These are phyloP conservation scores for Chaetorhynchus papuensis DNA, from an alignment of 2,113 vertebrate genomes.

Conservation along the genomic window DNA sequence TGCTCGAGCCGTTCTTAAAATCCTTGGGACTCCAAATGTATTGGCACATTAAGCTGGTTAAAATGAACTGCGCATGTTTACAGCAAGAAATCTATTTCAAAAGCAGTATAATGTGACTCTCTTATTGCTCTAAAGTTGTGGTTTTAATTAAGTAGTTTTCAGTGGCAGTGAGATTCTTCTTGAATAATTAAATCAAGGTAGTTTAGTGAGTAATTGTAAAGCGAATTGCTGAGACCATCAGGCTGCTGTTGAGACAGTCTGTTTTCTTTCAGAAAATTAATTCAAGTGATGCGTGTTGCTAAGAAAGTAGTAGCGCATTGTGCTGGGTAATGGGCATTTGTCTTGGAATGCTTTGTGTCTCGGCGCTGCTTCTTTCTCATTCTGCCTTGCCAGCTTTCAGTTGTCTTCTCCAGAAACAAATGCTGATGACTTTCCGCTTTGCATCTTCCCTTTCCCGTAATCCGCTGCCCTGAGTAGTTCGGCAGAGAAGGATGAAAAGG, in stretches of 20 bases:
- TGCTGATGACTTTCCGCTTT: background rate
- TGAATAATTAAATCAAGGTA: slow-evolving; percentile 67
- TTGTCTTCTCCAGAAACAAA: background rate
- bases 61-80: slow-evolving; percentile 45
- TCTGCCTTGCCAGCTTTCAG: background rate
- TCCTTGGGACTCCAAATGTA: background rate
- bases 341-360: background rate
- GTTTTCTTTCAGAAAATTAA: slow-evolving; percentile 49
- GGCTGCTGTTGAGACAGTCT: slow-evolving; percentile 21
- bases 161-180: slow-evolving; percentile 28
- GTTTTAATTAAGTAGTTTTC: slow-evolving; percentile 62
- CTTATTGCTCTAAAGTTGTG: slow-evolving; percentile 57
- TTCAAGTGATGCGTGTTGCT: background rate
- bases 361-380: background rate
- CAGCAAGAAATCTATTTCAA: slow-evolving; percentile 23
- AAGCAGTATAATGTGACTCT: slow-evolving; percentile 6
- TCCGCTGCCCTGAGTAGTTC: background rate
- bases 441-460: background rate
- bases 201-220: slow-evolving; percentile 62
- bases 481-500: background rate
- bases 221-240: slow-evolving; percentile 40
- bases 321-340: background rate
- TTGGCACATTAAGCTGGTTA: background rate
- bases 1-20: background rate
- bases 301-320: background rate